These are phyloP conservation scores for Pimpla rufipes DNA, from an alignment of 2,888 invertebrate genomes.

Conservation along the genomic window DNA sequence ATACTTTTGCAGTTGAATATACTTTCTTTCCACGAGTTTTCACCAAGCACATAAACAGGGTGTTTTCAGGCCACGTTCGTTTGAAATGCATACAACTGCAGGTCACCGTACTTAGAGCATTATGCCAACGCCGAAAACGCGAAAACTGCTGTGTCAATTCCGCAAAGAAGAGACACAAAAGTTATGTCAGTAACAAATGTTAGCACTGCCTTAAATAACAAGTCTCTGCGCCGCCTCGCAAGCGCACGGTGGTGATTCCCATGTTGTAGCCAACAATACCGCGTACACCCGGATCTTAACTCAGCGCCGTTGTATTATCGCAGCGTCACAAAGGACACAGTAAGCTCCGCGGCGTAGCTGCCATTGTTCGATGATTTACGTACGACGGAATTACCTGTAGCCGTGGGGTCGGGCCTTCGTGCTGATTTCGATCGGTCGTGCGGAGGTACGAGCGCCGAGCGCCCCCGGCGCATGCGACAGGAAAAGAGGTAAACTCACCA, in stretches of 20 bases:
- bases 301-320: slow-evolving; percentile 62
- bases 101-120: no score
- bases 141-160: slow-evolving; percentile 1
- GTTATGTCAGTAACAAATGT: background rate
- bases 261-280: slow-evolving; percentile 27
- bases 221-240: background rate
- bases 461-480: slow-evolving; percentile 33
- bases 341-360: slow-evolving; percentile 60
- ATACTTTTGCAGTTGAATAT: no score
- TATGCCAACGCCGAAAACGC: background rate
- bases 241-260: background rate
- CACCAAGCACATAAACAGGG: no score
- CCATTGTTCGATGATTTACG: slow-evolving; percentile 76
- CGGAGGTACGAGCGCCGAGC: slow-evolving; percentile 62
- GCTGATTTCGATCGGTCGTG: slow-evolving; percentile 71
- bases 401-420: slow-evolving; percentile 66
- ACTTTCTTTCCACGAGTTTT: no score
- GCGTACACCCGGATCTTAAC: slow-evolving; percentile 56
- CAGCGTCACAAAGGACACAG: slow-evolving; percentile 50
- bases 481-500: slow-evolving; percentile 47
- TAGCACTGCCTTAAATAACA: background rate
- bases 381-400: slow-evolving; percentile 71
- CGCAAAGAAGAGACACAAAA: background rate
- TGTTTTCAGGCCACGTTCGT: no score
- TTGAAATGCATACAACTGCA: no score